Evolutionary conservation across 2,888 invertebrate species (phyloP), one percentile per base, ranked within the genome.

Genomic region (Fragum whitleyi): DNA sequence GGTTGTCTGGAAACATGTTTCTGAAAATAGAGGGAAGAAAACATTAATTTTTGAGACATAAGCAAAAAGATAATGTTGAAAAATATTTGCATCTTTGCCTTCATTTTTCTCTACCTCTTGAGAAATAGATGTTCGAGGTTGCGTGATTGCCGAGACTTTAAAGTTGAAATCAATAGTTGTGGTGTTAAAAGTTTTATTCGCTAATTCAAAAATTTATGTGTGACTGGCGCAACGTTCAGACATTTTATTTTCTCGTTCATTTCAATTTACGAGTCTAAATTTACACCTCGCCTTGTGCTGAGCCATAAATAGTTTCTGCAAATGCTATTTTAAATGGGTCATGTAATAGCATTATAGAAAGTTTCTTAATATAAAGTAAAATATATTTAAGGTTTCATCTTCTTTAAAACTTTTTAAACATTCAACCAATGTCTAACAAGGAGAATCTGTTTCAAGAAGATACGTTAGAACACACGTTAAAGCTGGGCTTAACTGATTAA

Each of bases 1-100:
- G 74, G 67, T 91, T 91, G 76, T 90, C 90, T 19, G 91, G 91
- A 71, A 91, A 91, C 85, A 91, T 84, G 72, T 91, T 91, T 62
- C 91, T 91, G 90, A 42, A 68, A 86, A 87, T 62, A 32, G 62
- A 47, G 76, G 6, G 57, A n/a, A 74, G 23, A 51, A 19, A 71
- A 74, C 29, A 5, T n/a, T 51, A 16, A 51, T 16, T 51, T 51
- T n/a, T 9, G 5, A 6, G 9, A 6, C 32, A 9, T 6, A 36
- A 36, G 32, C 3, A 36, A 6, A 36, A 3, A 9, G 32, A 36
- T n/a, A n/a, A n/a, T n/a, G n/a, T n/a, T n/a, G n/a, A n/a, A n/a
- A n/a, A n/a, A n/a, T n/a, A 36, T 36, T 36, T 36, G 32, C 32
- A 36, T 36, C 9, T 9, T 6, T 36, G 32, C 32, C n/a, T 36